Conservation (phyloP, 1,140 invertebrate species). For the Archegozetes longisetosus region DNA sequence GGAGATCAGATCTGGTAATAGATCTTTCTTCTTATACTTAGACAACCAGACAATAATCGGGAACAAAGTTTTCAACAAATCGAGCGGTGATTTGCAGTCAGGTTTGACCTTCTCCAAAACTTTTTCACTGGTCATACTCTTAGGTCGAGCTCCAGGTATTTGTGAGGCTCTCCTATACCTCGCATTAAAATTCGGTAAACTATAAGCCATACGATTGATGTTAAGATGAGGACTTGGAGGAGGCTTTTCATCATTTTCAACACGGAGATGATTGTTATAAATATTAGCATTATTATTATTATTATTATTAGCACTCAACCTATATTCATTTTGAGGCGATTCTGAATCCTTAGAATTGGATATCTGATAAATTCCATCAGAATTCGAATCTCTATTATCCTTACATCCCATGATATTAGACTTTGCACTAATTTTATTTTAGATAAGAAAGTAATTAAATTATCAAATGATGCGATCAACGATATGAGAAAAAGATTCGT, state of each 20-base stretch:
- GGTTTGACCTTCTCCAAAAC: background rate
- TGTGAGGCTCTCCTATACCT: background rate
- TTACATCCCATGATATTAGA: no score
- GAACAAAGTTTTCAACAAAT: constrained; percentile 7
- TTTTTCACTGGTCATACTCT: background rate
- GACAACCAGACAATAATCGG: constrained; percentile 25
- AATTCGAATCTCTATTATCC: no score
- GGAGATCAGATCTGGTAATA: constrained; percentile 25
- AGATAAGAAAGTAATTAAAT: no score
- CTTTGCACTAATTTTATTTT: no score
- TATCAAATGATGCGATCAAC: no score
- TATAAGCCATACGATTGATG: constrained; percentile 10
- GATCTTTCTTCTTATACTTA: constrained; percentile 21
- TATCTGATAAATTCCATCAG: no score
- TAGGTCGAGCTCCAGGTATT: background rate
- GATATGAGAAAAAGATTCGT: no score
- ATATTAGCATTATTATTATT: background rate
- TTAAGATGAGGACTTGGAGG: background rate
- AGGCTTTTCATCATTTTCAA: background rate
- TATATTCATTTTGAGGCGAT: no score
- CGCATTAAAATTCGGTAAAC: constrained; percentile 2
- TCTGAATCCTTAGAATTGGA: no score
- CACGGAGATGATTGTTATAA: background rate
- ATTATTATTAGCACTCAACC: no score
- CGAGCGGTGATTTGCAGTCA: background rate